Evolutionary conservation across 1,140 invertebrate genomes (phyloP).

Genomic region (Drosophila suzukii): DNA sequence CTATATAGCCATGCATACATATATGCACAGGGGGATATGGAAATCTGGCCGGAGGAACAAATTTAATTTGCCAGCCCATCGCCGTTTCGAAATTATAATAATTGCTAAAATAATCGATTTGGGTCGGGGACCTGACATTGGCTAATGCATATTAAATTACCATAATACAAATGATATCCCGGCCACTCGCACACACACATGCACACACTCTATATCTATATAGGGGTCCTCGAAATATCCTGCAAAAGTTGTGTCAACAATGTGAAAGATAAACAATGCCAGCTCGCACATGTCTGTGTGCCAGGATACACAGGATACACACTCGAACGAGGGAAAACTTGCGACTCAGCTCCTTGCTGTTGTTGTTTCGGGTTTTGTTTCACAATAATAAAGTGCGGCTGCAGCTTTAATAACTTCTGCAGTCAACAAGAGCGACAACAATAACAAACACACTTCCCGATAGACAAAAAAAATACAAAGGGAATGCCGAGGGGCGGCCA

Average conservation of each 20-base stretch:
- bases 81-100: constrained; percentile 50
- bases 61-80: constrained; percentile 56
- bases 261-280: constrained; percentile 69
- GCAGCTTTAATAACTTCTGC: constrained; percentile 79
- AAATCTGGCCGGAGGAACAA: constrained; percentile 38
- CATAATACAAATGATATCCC: constrained; percentile 44
- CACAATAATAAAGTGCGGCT: constrained; percentile 79
- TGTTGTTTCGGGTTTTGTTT: constrained; percentile 63
- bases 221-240: constrained; percentile 19
- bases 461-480: constrained; percentile 42
- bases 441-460: constrained; percentile 45
- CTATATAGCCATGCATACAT: neutral
- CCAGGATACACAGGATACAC: constrained; percentile 27
- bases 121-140: constrained; percentile 16
- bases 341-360: constrained; percentile 33
- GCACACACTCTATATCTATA: neutral
- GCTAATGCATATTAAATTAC: constrained; percentile 41
- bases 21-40: constrained; percentile 18
- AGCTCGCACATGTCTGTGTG: constrained; percentile 4
- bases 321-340: constrained; percentile 33
- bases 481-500: neutral
- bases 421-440: constrained; percentile 59
- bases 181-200: constrained; percentile 10
- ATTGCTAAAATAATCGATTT: constrained; percentile 59
- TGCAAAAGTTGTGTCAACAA: constrained; percentile 66